Evolutionary conservation across 2,113 vertebrate genomes (phyloP), one percentile per base, ranked within the genome.

Genomic region (Pholis gunnellus): DNA sequence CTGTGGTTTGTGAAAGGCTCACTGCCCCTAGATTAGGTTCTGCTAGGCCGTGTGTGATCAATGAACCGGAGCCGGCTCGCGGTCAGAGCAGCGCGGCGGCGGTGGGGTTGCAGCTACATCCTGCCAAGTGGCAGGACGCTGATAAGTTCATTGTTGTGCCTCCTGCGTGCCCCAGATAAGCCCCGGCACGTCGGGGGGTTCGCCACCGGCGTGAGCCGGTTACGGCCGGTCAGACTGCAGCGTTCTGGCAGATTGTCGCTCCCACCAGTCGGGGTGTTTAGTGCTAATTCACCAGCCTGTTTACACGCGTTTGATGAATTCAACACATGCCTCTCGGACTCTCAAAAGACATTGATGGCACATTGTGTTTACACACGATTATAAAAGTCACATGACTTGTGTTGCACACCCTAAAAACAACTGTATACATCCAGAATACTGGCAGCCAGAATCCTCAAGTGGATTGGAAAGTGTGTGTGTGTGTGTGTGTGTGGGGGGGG

Each of bases 91-190:
- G 73, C 80, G 14, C 82, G 14, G 88, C 86, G 15, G 88, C 15
- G 50, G 20, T 3, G 46, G 89, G 86, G 87, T 83, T 83, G 86
- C 88, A 73, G 82, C 87, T 74, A 82, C 90, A 85, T 87, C 85
- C 89, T 73, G 72, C 84, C 76, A 87, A 91, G 86, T 89, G 79
- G 59, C 82, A 90, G 83, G 78, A 89, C 64, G 81, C 74, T 85
- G 92, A 94, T 93, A 92, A 92, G 86, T 94, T 93, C 80, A 91
- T 93, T 92, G 92, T 88, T 91, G 86, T 87, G 88, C 81, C 82
- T 91, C 69, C 92, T 94, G 93, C 78, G 63, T 81, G 82, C 82
- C 63, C 65, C 78, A 88, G 93, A 95, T 95, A 95, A 94, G 90
- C 76, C 46, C 50, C 57, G 9, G 76, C 81, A 85, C 78, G 52